A percentile compares a stretch with the other conserved stretches of the same genome.
Evolutionary conservation across 1,140 invertebrate species (phyloP).

Genomic region (Homalodisca vitripennis): DNA sequence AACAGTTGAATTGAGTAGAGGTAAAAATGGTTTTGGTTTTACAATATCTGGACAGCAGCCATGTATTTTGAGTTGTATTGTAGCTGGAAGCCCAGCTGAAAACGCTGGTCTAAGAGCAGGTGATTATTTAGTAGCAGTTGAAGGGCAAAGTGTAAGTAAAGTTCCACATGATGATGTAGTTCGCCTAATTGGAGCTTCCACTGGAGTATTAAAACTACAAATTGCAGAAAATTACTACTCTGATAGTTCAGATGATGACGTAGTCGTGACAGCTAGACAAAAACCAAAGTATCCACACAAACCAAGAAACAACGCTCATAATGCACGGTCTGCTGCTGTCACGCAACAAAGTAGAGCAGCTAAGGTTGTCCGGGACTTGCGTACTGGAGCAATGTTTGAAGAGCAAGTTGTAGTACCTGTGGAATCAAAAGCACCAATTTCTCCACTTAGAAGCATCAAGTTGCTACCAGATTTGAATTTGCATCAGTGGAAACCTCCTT

Average conservation of each 20-base stretch:
- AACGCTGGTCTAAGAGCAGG: constrained; percentile 83
- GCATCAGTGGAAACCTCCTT: constrained; percentile 49
- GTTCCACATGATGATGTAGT: constrained; percentile 92
- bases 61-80: constrained; percentile 86
- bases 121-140: constrained; percentile 89
- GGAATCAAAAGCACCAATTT: constrained; percentile 25
- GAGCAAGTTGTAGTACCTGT: constrained; percentile 33
- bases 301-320: constrained; percentile 42
- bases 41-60: constrained; percentile 93
- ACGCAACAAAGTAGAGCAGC: constrained; percentile 51
- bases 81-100: constrained; percentile 79
- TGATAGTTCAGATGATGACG: constrained; percentile 79
- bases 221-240: constrained; percentile 87
- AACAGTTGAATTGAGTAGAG: constrained; percentile 80
- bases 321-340: constrained; percentile 38
- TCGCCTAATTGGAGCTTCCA: constrained; percentile 80
- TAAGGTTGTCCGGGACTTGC: constrained; percentile 56
- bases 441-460: constrained; percentile 40
- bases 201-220: constrained; percentile 74
- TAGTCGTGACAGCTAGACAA: constrained; percentile 53
- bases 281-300: constrained; percentile 66
- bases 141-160: constrained; percentile 84
- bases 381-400: constrained; percentile 56
- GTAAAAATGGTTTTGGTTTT: constrained; percentile 85
- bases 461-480: constrained; percentile 42